Evolutionary conservation across 2,113 vertebrate genomes (phyloP).

Genomic region (Ifrita kowaldi): DNA sequence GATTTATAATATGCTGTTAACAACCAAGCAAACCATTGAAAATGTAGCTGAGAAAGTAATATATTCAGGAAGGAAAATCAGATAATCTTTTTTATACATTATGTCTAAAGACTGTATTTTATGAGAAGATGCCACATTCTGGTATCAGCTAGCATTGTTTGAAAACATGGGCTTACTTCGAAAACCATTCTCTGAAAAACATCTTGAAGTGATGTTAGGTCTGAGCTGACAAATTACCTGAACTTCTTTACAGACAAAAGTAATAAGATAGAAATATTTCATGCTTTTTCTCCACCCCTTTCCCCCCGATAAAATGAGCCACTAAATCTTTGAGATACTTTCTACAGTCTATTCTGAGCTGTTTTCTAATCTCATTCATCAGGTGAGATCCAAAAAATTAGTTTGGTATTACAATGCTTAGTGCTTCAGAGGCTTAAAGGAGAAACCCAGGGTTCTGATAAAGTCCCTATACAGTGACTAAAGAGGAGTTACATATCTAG

Average conservation of each 20-base stretch:
- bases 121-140: not conserved
- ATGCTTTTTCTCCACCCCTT: not conserved
- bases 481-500: not conserved
- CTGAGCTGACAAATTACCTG: not conserved
- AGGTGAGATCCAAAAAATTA: not conserved
- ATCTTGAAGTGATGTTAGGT: not conserved
- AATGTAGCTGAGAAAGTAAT: not conserved
- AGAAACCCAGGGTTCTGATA: not conserved
- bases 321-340: not conserved
- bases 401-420: not conserved
- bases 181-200: not conserved
- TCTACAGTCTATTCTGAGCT: not conserved
- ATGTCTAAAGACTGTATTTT: not conserved
- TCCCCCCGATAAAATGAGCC: rapidly evolving
- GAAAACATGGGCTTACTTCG: not conserved
- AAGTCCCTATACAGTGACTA: not conserved
- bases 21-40: not conserved
- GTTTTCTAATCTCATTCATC: not conserved
- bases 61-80: not conserved
- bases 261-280: not conserved
- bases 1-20: not conserved
- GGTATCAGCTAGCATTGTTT: not conserved
- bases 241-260: not conserved
- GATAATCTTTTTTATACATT: not conserved
- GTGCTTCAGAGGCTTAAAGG: not conserved